Percentiles rank a stretch among this genome's conserved stretches.
Evolutionary conservation across 2,113 vertebrate genomes (phyloP).

Genomic region (Verasper variegatus): DNA sequence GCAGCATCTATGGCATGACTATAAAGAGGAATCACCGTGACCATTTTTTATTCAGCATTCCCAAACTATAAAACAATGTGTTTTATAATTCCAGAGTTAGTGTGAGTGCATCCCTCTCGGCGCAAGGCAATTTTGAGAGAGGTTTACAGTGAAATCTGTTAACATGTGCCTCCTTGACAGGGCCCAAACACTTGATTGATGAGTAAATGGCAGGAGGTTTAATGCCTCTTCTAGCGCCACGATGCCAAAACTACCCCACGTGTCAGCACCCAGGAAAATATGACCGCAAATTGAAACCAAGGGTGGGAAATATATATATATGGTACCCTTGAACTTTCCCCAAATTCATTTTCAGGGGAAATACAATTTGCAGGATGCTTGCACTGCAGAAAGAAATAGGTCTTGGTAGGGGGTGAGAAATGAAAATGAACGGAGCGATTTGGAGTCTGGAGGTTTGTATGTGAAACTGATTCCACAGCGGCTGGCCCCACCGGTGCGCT

Average conservation of each 20-base stretch:
- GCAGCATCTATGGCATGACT: background rate
- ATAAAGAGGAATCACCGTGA: background rate
- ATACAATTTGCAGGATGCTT: constrained; percentile 65
- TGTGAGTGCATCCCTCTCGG: background rate
- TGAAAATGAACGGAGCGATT: constrained; percentile 52
- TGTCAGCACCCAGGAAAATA: constrained; percentile 46
- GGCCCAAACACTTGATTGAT: constrained; percentile 68
- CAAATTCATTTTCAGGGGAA: constrained; percentile 57
- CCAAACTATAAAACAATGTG: no score
- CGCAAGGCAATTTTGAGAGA: background rate
- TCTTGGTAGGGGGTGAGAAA: constrained; percentile 43
- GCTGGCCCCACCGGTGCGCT: background rate
- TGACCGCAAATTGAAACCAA: constrained; percentile 60
- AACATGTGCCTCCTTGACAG: constrained; percentile 48
- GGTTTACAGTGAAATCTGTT: constrained; percentile 51
- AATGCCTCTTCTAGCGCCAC: constrained; percentile 45
- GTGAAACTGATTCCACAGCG: constrained; percentile 44
- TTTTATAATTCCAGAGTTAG: background rate
- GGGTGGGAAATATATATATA: constrained; percentile 8
- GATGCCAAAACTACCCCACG: constrained; percentile 11
- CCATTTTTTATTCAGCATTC: background rate
- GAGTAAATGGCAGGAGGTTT: constrained; percentile 55
- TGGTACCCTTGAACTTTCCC: constrained; percentile 54
- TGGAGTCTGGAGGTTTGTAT: constrained; percentile 39
- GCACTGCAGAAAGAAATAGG: constrained; percentile 62